phyloP scores from a whole-genome alignment of 2,113 vertebrate species.

The Oncorhynchus nerka region DNA sequence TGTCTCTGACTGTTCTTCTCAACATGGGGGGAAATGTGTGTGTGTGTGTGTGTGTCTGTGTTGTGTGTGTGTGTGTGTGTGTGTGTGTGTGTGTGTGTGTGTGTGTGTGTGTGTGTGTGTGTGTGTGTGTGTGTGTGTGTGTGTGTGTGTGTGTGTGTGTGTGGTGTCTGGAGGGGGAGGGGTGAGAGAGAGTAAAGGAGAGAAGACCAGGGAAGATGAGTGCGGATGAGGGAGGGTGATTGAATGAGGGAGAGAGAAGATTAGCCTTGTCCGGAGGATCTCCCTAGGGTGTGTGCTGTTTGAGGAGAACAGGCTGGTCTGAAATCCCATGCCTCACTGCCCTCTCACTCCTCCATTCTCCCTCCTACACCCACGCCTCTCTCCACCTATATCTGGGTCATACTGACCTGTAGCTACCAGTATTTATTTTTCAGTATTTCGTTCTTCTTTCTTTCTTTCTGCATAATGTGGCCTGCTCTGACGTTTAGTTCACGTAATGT shows the following conservation, averaged over 20 bases:
- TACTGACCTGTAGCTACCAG: no score
- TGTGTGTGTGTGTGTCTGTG: no score
- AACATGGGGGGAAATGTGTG: neutral
- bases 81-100: no score
- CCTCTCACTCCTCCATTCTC: slow-evolving; percentile 25
- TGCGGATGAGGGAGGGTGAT: slow-evolving; percentile 39
- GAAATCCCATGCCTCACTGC: slow-evolving; percentile 19
- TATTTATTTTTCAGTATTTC: no score
- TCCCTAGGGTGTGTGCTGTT: slow-evolving; percentile 48
- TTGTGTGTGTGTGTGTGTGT: no score
- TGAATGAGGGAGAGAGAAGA: slow-evolving; percentile 26
- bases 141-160: no score
- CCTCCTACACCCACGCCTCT: slow-evolving; percentile 25
- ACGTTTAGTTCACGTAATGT: no score
- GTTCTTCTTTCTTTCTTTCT: neutral
- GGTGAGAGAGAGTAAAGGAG: neutral
- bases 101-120: no score
- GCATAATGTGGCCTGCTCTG: no score
- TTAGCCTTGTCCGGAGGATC: slow-evolving; percentile 28
- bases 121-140: no score
- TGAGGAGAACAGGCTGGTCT: slow-evolving; percentile 40
- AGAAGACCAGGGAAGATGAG: slow-evolving; percentile 17
- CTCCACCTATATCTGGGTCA: slow-evolving; percentile 42
- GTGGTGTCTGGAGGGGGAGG: neutral
- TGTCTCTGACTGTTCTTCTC: neutral